A percentile compares a stretch with the other conserved stretches of the same genome.
Evolutionary conservation across 2,888 invertebrate species (phyloP).

Genomic region (Actias luna): DNA sequence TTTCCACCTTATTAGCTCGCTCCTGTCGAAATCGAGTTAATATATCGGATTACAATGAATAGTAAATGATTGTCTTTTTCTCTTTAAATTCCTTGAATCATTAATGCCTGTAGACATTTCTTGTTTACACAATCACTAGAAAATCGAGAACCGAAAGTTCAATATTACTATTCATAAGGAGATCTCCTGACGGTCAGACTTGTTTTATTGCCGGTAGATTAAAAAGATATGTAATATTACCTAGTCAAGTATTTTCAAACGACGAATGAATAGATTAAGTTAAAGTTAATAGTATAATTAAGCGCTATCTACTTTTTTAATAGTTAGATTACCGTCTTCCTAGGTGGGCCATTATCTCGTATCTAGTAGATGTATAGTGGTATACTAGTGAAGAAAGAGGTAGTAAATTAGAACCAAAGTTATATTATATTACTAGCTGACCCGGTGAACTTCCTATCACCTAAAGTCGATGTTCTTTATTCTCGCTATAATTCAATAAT

Average conservation of each 20-base stretch:
- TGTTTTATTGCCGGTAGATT: background rate
- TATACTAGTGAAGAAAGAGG: background rate
- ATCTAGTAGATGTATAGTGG: background rate
- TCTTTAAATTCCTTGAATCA: constrained; percentile 40
- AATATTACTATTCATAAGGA: constrained; percentile 4
- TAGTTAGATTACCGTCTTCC: background rate
- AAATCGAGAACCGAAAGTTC: background rate
- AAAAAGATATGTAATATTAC: background rate
- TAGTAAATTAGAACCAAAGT: background rate
- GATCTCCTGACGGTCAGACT: background rate
- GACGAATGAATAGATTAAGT: background rate
- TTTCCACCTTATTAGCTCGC: background rate
- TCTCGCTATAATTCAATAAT: no score
- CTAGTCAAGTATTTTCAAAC: background rate
- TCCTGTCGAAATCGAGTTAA: constrained; percentile 35
- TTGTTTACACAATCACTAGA: constrained; percentile 39
- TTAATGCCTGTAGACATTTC: constrained; percentile 48
- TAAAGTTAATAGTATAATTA: background rate
- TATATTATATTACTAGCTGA: background rate
- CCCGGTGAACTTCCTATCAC: no score
- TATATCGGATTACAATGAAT: constrained; percentile 65
- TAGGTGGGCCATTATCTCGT: background rate
- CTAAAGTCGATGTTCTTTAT: no score
- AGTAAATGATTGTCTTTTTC: constrained; percentile 56
- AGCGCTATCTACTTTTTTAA: background rate